Percentiles rank a stretch among this genome's conserved stretches.
Conservation (phyloP, 2,888 invertebrate genomes). For the Cheilosia vulpina region DNA sequence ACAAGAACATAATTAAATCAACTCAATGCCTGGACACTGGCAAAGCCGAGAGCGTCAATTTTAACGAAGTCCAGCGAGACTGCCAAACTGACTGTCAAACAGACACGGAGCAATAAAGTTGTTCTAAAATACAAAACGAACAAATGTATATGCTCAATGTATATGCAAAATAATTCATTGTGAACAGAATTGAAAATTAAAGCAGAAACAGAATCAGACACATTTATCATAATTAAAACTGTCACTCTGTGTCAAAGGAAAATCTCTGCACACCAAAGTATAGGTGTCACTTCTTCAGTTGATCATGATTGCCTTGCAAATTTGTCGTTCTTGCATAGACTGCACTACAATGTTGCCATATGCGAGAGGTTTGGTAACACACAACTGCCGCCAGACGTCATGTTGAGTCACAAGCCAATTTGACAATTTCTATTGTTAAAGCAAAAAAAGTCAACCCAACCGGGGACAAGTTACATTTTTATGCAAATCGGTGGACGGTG, state of each 20-base stretch:
- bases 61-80: no score
- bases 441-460: not conserved
- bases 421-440: conserved; percentile 41
- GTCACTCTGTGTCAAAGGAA: conserved; percentile 16
- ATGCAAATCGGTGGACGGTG: conserved; percentile 43
- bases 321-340: conserved; percentile 26
- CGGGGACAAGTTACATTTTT: conserved; percentile 24
- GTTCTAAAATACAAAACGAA: no score
- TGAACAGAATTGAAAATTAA: no score
- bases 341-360: conserved; percentile 4
- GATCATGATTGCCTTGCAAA: conserved; percentile 34
- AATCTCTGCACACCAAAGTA: conserved; percentile 25
- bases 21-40: no score
- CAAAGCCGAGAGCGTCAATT: no score
- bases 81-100: no score
- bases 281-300: conserved; percentile 14
- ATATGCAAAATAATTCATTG: no score
- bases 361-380: not conserved
- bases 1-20: no score
- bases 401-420: conserved; percentile 50
- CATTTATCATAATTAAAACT: not conserved
- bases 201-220: not conserved
- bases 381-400: conserved; percentile 12
- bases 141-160: no score
- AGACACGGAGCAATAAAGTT: no score